Conservation (phyloP, 2,797 vertebrate species). For the Selene dorsalis region DNA sequence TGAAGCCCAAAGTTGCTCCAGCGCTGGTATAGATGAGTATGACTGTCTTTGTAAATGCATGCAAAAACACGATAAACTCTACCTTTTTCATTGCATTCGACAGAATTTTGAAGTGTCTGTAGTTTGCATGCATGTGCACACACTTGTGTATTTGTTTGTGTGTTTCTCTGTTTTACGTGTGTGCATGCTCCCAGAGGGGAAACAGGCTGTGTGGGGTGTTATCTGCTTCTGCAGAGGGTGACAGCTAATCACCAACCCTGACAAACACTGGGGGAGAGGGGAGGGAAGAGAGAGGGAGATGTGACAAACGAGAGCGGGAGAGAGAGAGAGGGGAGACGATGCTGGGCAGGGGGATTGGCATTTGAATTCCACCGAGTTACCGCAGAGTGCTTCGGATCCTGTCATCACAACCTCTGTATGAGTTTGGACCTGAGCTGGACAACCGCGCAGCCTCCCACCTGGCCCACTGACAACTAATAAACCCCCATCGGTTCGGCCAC, state of each 20-base stretch:
- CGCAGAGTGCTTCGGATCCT: conserved; percentile 73
- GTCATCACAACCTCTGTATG: conserved; percentile 77
- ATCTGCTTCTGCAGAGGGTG: conserved; percentile 84
- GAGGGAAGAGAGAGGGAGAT: conserved; percentile 52
- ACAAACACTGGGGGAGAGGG: conserved; percentile 81
- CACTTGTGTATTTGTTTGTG: conserved; percentile 76
- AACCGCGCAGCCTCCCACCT: conserved; percentile 62
- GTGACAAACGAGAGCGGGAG: conserved; percentile 56
- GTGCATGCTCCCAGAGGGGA: conserved; percentile 79
- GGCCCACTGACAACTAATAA: conserved; percentile 74
- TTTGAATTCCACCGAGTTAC: conserved; percentile 81
- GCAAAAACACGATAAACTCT: conserved; percentile 41
- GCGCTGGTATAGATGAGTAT: conserved; percentile 20
- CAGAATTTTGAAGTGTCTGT: conserved; percentile 66
- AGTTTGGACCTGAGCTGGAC: conserved; percentile 73
- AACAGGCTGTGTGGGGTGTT: conserved; percentile 83
- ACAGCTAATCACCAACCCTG: conserved; percentile 86
- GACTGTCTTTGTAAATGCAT: conserved; percentile 44
- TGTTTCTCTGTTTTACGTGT: conserved; percentile 73
- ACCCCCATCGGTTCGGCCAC: conserved; percentile 65
- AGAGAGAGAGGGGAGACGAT: conserved; percentile 51
- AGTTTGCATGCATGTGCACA: conserved; percentile 67
- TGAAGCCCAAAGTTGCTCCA: conserved; percentile 10
- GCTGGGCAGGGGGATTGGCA: conserved; percentile 76
- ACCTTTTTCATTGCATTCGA: conserved; percentile 53